Base-by-base conservation (phyloP, 2,113 vertebrate genomes). In the Melospiza melodia region DNA sequence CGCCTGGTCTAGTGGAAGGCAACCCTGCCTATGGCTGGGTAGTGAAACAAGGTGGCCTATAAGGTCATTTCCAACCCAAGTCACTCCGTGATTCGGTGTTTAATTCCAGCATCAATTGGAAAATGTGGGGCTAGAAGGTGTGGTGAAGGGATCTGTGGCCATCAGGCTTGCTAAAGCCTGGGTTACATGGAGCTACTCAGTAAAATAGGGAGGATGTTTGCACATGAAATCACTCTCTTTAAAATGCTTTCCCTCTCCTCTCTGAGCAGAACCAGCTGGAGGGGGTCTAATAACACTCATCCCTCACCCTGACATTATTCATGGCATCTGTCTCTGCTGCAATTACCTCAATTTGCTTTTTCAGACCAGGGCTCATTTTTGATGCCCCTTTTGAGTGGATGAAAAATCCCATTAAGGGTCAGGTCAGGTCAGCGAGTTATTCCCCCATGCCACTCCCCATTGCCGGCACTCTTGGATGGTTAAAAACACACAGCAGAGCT, bases 361-460 rank as follows among this genome's bases (percentile, higher is more conserved):
- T 55, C 61, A 68, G 16, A 12, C 65, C 10, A 15, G 57, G 62
- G 17, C 5, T 52, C 63, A 27, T 48, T 66, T 69, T 62, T 19
- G 41, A 67, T 48, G 27, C 67, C 15, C 5, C 54, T 54, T 62
- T 58, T 0, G 0, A 44, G 35, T 5, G 1, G 6, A 55, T 68
- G 62, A 86, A 57, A 67, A 79, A 80, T 44, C 51, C 68, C 8
- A 0, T 6, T 28, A 6, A 8, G 59, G 11, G 6, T 11, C 3
- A 2, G 27, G 30, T 15, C 1, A 2, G 43, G 63, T 35, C 71
- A 71, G 71, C 0, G 0, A 67, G 48, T 15, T 63, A 58, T 52
- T 31, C 37, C 55, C 31, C 52, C 3, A 0, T 9, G 54, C 31
- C 13, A 1, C 10, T 14, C 3, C 31, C 66, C 43, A 10, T 3